A percentile compares a stretch with the other conserved stretches of the same genome.
Evolutionary conservation across 2,113 vertebrate species (phyloP).

Genomic region (Forbesichthys agassizii): DNA sequence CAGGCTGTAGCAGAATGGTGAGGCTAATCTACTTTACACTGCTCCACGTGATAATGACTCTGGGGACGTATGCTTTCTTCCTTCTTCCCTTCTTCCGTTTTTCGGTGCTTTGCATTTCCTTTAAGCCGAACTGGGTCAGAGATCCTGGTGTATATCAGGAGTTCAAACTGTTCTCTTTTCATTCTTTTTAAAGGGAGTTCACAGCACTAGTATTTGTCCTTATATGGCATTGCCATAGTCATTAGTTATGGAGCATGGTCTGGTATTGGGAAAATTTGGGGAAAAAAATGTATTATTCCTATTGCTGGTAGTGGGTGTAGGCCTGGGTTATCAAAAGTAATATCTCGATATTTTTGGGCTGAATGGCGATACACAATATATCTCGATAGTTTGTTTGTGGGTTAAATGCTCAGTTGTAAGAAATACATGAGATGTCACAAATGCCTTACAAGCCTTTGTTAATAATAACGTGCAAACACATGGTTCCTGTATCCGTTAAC

Average conservation of each 20-base stretch:
- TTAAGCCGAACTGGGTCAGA: conserved; percentile 46
- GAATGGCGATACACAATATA: too few relatives aligned
- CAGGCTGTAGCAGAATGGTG: conserved; percentile 6
- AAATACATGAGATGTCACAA: too few relatives aligned
- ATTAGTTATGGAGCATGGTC: conserved; percentile 54
- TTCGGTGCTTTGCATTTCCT: neutral
- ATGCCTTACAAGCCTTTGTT: too few relatives aligned
- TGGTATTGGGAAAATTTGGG: conserved; percentile 50
- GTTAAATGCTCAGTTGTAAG: too few relatives aligned
- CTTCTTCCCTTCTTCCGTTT: neutral
- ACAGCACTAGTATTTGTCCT: conserved; percentile 19
- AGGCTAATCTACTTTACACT: conserved; percentile 14
- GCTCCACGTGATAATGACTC: conserved; percentile 50
- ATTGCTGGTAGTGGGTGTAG: conserved; percentile 24
- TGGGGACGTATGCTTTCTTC: conserved; percentile 29
- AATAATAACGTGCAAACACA: too few relatives aligned
- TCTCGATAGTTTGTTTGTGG: too few relatives aligned
- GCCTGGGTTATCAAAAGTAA: too few relatives aligned
- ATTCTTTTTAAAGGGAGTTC: conserved; percentile 22
- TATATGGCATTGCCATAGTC: conserved; percentile 18
- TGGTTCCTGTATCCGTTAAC: too few relatives aligned
- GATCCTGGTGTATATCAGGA: conserved; percentile 33
- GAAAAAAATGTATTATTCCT: conserved; percentile 35
- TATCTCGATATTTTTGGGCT: too few relatives aligned
- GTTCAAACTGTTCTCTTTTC: conserved; percentile 22